Evolutionary conservation across 1,140 invertebrate genomes (phyloP).

Genomic region (Drosophila simulans): DNA sequence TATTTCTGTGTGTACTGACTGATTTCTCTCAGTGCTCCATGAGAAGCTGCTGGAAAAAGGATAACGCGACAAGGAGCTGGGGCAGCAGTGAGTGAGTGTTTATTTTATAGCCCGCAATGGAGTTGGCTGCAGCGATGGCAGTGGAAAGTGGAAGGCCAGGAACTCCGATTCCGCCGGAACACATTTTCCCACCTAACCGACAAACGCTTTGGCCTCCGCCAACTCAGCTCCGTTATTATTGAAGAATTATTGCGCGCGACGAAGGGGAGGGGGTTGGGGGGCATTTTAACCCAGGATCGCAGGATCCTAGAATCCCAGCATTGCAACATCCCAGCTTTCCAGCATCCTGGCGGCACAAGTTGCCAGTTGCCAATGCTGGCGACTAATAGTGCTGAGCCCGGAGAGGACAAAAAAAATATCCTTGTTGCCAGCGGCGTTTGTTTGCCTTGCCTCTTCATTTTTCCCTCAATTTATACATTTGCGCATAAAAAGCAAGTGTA

Average conservation of each 20-base stretch:
- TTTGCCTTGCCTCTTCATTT: constrained; percentile 27
- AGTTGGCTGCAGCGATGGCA: constrained; percentile 45
- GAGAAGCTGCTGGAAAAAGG: constrained; percentile 32
- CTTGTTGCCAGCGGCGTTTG: constrained; percentile 46
- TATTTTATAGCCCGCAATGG: constrained; percentile 77
- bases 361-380: constrained; percentile 58
- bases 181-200: constrained; percentile 50
- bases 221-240: constrained; percentile 63
- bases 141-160: constrained; percentile 3
- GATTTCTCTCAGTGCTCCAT: constrained; percentile 18
- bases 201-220: constrained; percentile 61
- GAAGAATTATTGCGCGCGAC: constrained; percentile 76
- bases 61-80: constrained; percentile 50
- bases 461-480: constrained; percentile 59
- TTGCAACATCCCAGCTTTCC: not conserved
- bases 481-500: constrained; percentile 69
- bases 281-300: not conserved
- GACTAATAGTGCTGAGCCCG: constrained; percentile 64
- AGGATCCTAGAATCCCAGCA: constrained; percentile 7
- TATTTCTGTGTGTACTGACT: no score
- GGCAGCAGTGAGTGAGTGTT: constrained; percentile 76
- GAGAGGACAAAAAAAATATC: constrained; percentile 43
- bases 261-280: constrained; percentile 22
- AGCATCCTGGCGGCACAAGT: constrained; percentile 60
- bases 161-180: constrained; percentile 41